Base-by-base conservation (phyloP, 2,888 invertebrate species). In the Rugalucina vietnamica region DNA sequence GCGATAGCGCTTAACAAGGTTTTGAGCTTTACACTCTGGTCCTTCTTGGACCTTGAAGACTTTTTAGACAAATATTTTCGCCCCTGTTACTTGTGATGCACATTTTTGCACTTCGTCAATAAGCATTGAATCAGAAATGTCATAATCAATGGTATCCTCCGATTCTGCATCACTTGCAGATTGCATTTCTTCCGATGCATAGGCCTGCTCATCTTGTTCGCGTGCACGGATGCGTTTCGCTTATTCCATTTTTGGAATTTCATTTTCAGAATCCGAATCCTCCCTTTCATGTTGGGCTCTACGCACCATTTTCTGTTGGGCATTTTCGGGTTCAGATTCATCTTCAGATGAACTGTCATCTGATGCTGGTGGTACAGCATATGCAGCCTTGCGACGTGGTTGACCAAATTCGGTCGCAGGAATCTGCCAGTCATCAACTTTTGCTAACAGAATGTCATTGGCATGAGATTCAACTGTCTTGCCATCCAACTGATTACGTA, bases 181-280 rank as follows among this genome's bases (percentile, higher is more conserved):
- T 29, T 27, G 29, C 60, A 60, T 60, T 5, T 60, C 60, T 8
- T 60, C 60, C 12, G 60, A 60, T 60, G 60, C 29, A 60, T 60
- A 60, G 4, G 24, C 29, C 2, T 18, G 4, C 18, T 18, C 60
- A 5, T 27, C 60, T 2, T 60, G 4, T 60, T 60, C 60, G 4
- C 29, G 60, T 2, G 27, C 60, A 18, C 60, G 27, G 29, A 60
- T 29, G 8, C 29, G 60, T 18, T 60, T 76, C n/a, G 54, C 32
- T 1, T 74, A 29, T 78, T 82, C 78, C 78, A 75, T 75, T 32
- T 74, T 32, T n/a, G 78, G 79, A 49, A 82, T 82, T 54, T 82
- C 57, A 10, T 36, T 34, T 37, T 78, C 82, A 2, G 54, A 54
- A 21, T 54, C 54, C 0, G 79, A 79, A 27, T 70, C 57, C 24